Evolutionary conservation across 2,797 vertebrate genomes (phyloP).

Genomic region (Sandelia bainsii): DNA sequence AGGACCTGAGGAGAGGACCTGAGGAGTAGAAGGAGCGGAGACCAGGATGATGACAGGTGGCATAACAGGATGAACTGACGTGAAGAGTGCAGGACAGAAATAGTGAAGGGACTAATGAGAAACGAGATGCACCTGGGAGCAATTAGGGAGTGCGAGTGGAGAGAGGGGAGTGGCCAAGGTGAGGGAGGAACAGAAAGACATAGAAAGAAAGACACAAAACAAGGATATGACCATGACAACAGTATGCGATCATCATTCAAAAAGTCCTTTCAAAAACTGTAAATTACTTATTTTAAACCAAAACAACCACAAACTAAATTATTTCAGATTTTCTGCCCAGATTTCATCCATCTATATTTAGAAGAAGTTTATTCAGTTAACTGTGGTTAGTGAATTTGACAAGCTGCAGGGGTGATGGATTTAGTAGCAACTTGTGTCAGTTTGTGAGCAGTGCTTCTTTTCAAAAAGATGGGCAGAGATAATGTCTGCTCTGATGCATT

Average conservation of each 20-base stretch:
- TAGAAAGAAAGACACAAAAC: too few species aligned
- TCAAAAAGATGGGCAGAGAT: constrained; percentile 53
- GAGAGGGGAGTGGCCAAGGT: too few species aligned
- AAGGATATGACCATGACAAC: too few species aligned
- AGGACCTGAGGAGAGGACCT: too few species aligned
- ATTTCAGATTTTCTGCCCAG: constrained; percentile 3
- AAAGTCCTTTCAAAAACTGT: constrained; percentile 30
- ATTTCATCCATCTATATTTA: constrained; percentile 15
- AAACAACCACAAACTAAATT: constrained; percentile 22
- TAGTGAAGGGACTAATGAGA: too few species aligned
- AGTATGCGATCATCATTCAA: constrained; percentile 48
- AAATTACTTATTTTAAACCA: constrained; percentile 32
- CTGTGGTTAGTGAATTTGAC: constrained; percentile 29
- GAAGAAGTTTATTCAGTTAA: constrained; percentile 20
- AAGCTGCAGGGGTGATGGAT: constrained; percentile 44
- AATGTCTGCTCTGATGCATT: constrained; percentile 62
- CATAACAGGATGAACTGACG: too few species aligned
- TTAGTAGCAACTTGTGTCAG: constrained; percentile 41
- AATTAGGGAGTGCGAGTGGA: too few species aligned
- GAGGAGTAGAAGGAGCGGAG: too few species aligned
- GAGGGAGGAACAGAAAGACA: too few species aligned
- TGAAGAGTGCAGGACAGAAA: too few species aligned
- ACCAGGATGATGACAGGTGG: too few species aligned
- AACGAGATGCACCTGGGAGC: too few species aligned
- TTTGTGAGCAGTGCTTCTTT: constrained; percentile 32